Conservation (phyloP, 2,888 invertebrate genomes). For the Xanthia togata region DNA sequence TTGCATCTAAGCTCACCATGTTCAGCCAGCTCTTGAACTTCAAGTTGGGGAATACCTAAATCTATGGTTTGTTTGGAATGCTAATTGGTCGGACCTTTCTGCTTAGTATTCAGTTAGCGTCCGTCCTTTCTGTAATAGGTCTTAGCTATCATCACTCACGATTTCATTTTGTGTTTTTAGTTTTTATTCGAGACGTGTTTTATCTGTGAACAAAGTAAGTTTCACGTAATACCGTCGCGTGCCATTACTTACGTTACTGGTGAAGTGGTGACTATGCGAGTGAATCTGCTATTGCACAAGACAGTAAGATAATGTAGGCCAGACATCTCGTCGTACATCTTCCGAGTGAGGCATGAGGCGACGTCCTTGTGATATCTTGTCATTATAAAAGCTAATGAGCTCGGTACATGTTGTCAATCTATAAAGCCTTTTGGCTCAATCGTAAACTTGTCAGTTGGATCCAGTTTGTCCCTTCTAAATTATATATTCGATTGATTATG, state of each 20-base stretch:
- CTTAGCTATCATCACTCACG: conserved; percentile 56
- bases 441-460: conserved; percentile 15
- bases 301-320: conserved; percentile 73
- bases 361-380: conserved; percentile 62
- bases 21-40: conserved; percentile 53
- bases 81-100: conserved; percentile 42
- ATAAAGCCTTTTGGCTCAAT: conserved; percentile 36
- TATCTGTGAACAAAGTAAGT: conserved; percentile 40
- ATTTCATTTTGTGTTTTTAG: conserved; percentile 45
- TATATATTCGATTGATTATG: conserved; percentile 8
- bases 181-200: conserved; percentile 42
- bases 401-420: conserved; percentile 37
- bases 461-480: conserved; percentile 26
- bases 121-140: conserved; percentile 51
- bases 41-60: conserved; percentile 55
- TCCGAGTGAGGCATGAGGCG: conserved; percentile 44
- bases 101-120: conserved; percentile 48
- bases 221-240: conserved; percentile 50
- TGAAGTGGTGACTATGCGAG: conserved; percentile 49
- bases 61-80: conserved; percentile 42
- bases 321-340: conserved; percentile 74
- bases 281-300: conserved; percentile 69
- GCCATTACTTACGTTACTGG: conserved; percentile 37
- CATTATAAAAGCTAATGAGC: conserved; percentile 72
- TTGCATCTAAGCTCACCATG: conserved; percentile 9